Percentiles rank a stretch among this genome's conserved stretches.
Evolutionary conservation across 1,140 invertebrate species (phyloP).

Genomic region (Adoxophyes honmai): DNA sequence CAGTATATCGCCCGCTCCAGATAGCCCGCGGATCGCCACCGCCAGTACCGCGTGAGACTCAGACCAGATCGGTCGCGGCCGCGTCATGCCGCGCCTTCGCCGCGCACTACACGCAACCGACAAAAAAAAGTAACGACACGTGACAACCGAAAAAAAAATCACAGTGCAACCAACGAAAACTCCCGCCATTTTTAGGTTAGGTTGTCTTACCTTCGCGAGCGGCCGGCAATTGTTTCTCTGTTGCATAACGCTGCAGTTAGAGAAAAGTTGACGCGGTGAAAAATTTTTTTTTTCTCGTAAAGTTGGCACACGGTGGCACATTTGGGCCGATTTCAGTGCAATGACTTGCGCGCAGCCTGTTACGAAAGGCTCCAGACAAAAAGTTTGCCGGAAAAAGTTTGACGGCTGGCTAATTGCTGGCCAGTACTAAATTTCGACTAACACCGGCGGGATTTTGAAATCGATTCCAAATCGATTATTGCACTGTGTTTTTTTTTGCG

Average conservation of each 20-base stretch:
- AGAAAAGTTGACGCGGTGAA: conserved; percentile 31
- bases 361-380: conserved; percentile 45
- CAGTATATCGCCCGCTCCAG: conserved; percentile 35
- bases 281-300: conserved; percentile 36
- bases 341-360: conserved; percentile 31
- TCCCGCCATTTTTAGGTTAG: conserved; percentile 42
- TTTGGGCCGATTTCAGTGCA: conserved; percentile 46
- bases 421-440: conserved; percentile 23
- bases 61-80: conserved; percentile 43
- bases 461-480: background rate
- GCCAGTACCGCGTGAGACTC: conserved; percentile 55
- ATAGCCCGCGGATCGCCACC: conserved; percentile 28
- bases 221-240: conserved; percentile 30
- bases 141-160: conserved; percentile 45
- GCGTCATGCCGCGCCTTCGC: conserved; percentile 32
- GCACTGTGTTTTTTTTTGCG: conserved; percentile 26
- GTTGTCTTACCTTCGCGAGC: too few species aligned
- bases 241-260: conserved; percentile 14
- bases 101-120: conserved; percentile 32
- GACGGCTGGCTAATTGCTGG: conserved; percentile 46
- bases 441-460: background rate
- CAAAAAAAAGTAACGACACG: conserved; percentile 30
- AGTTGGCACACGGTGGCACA: conserved; percentile 26
- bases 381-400: conserved; percentile 49
- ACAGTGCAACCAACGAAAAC: conserved; percentile 40